Percentiles rank a stretch among this genome's conserved stretches.
phyloP scores from a whole-genome alignment of 2,797 vertebrate species.

The Bufotes viridis region DNA sequence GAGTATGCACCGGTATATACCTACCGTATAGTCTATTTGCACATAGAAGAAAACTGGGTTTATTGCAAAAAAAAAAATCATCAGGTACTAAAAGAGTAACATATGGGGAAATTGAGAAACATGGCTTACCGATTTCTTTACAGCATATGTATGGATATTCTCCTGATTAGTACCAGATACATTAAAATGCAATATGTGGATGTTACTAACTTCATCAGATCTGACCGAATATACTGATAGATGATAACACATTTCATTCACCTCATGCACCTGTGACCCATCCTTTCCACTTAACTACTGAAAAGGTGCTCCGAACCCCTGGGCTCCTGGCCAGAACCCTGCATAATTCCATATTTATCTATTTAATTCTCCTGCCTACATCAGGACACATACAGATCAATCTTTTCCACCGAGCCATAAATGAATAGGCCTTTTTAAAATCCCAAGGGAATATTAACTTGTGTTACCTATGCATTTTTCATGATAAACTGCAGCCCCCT shows the following conservation, averaged over 20 bases:
- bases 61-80: neutral
- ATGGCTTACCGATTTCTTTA: neutral
- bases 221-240: conserved; percentile 4
- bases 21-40: neutral
- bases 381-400: neutral
- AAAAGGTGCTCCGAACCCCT: neutral
- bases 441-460: neutral
- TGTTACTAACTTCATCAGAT: neutral
- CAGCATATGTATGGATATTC: neutral
- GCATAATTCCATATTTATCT: neutral
- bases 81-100: neutral
- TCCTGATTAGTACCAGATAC: neutral
- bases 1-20: neutral
- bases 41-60: no score
- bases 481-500: conserved; percentile 38
- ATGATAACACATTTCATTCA: neutral
- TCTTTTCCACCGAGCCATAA: neutral
- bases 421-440: conserved; percentile 37
- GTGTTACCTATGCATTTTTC: neutral
- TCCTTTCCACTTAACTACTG: neutral
- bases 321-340: neutral
- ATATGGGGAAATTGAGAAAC: neutral
- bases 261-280: neutral
- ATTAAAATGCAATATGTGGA: neutral
- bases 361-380: neutral